Conservation (phyloP, 1,140 invertebrate genomes). For the Drosophila eugracilis region DNA sequence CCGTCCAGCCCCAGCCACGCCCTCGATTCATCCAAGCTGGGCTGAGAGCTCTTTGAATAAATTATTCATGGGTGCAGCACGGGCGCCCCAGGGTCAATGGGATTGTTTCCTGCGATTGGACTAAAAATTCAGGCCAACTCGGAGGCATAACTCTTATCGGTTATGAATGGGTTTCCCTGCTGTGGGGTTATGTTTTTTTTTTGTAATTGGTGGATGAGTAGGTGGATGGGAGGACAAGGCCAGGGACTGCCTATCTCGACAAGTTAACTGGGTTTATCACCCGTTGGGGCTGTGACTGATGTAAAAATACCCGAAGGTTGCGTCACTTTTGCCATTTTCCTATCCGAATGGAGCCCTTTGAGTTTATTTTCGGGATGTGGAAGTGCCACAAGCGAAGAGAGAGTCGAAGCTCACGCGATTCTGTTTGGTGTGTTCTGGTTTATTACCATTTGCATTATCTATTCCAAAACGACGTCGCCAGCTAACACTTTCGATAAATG, state of each 20-base stretch:
- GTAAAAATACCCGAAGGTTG: constrained; percentile 69
- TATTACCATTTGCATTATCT: constrained; percentile 16
- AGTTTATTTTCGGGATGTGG: constrained; percentile 43
- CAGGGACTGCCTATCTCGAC: constrained; percentile 20
- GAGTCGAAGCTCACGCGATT: constrained; percentile 49
- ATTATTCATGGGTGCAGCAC: constrained; percentile 62
- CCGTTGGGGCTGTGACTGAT: constrained; percentile 33
- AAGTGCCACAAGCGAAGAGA: constrained; percentile 46
- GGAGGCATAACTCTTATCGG: constrained; percentile 34
- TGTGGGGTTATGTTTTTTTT: constrained; percentile 2
- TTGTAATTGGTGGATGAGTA: not conserved
- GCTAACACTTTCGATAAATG: constrained; percentile 41
- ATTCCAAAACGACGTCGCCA: constrained; percentile 31
- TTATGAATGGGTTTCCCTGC: constrained; percentile 30
- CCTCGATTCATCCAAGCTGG: constrained; percentile 4
- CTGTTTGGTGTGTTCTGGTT: constrained; percentile 16
- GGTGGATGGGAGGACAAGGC: not conserved
- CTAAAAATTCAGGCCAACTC: constrained; percentile 28
- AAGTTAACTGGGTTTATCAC: constrained; percentile 30
- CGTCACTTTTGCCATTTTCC: constrained; percentile 64
- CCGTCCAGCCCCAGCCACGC: not conserved
- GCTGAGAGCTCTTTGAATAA: constrained; percentile 38
- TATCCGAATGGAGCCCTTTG: constrained; percentile 32
- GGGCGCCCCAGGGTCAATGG: constrained; percentile 23
- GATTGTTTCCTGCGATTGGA: constrained; percentile 5